Conservation (phyloP, 2,113 vertebrate genomes). For the Eretmochelys imbricata region DNA sequence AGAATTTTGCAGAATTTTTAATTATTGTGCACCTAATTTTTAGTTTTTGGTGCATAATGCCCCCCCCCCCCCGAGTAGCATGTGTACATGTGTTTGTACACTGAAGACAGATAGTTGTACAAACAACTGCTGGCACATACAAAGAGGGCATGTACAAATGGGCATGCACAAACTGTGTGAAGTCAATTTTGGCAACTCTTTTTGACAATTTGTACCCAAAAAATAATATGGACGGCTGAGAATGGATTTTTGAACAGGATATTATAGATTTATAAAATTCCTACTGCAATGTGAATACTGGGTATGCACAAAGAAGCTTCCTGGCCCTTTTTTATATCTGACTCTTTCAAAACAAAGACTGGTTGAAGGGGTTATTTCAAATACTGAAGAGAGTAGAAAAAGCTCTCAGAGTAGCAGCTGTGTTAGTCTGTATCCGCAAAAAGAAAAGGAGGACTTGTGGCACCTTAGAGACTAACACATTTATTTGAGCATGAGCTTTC, state of each 20-base stretch:
- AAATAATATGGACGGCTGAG: neutral
- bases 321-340: neutral
- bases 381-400: neutral
- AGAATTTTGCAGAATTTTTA: too few relatives aligned
- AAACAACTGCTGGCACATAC: neutral
- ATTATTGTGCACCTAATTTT: too few relatives aligned
- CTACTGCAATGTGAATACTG: neutral
- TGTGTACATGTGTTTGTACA: neutral
- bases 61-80: neutral
- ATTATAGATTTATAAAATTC: neutral
- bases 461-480: too few relatives aligned
- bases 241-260: neutral
- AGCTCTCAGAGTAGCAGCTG: too few relatives aligned
- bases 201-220: neutral
- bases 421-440: too few relatives aligned
- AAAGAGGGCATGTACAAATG: neutral
- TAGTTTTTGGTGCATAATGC: too few relatives aligned
- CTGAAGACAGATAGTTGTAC: neutral
- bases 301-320: neutral
- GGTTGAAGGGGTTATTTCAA: neutral
- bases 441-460: too few relatives aligned
- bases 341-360: neutral
- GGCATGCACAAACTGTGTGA: rapidly evolving
- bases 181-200: neutral
- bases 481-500: too few relatives aligned